These are phyloP conservation scores for Porites rus DNA, from an alignment of 92 coral and sea anemone species.

Conservation along the genomic window DNA sequence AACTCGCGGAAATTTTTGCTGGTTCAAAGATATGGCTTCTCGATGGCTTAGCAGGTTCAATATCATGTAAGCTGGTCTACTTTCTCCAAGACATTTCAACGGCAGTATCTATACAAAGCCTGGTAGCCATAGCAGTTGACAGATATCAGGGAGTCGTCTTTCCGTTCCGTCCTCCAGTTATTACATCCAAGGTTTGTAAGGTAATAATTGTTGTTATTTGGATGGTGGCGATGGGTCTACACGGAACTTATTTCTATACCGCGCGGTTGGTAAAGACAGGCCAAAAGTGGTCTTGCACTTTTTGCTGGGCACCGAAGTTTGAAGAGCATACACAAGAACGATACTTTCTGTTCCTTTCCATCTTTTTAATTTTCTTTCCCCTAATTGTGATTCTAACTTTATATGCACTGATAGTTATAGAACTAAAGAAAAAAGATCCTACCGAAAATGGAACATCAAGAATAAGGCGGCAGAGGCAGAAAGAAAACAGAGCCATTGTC, in stretches of 20 bases:
- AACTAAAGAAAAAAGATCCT: not conserved
- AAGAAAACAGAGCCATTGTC: not conserved
- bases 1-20: slow-evolving; percentile 31
- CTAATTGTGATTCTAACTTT: not conserved
- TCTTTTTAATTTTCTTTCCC: not conserved
- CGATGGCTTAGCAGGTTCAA: slow-evolving; percentile 13
- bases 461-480: not conserved
- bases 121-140: slow-evolving; percentile 54
- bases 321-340: not conserved
- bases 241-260: slow-evolving; percentile 12
- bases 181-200: slow-evolving; percentile 18
- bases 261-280: not conserved
- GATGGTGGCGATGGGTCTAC: slow-evolving; percentile 5
- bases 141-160: slow-evolving; percentile 52
- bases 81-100: slow-evolving; percentile 61
- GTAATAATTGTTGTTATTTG: slow-evolving; percentile 1
- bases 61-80: slow-evolving; percentile 50
- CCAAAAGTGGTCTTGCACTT: not conserved
- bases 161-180: slow-evolving; percentile 38
- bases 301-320: not conserved
- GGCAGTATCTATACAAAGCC: slow-evolving; percentile 56
- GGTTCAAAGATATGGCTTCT: slow-evolving; percentile 37
- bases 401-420: not conserved
- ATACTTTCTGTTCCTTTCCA: not conserved
- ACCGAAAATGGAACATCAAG: not conserved